These are phyloP conservation scores for Psococerastis gibbosa DNA, from an alignment of 2,888 invertebrate genomes.

Conservation along the genomic window DNA sequence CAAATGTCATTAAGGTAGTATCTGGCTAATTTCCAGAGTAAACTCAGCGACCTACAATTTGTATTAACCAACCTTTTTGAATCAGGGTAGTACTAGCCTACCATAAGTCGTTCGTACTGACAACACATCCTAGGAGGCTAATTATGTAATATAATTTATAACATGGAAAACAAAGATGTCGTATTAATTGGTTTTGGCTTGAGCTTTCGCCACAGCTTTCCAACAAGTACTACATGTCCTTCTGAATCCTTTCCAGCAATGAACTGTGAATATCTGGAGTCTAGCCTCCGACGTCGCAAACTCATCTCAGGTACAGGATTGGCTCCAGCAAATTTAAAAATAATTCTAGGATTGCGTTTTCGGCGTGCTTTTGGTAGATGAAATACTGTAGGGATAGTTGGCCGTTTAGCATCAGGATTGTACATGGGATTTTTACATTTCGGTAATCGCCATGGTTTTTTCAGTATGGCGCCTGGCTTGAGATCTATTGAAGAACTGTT, in stretches of 20 bases:
- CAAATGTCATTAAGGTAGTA: too few species aligned
- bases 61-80: too few species aligned
- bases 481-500: background rate
- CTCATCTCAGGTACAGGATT: constrained; percentile 5
- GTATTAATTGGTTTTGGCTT: too few species aligned
- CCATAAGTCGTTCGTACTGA: too few species aligned
- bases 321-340: constrained; percentile 7
- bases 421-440: background rate
- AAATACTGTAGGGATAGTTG: background rate
- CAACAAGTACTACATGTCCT: constrained; percentile 8
- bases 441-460: background rate
- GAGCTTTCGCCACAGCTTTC: background rate
- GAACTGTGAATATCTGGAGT: constrained; percentile 5
- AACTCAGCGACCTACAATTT: too few species aligned
- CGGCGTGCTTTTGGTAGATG: background rate
- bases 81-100: too few species aligned
- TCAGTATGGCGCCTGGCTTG: background rate
- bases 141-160: too few species aligned
- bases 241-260: constrained; percentile 4
- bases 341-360: constrained; percentile 5
- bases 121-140: too few species aligned
- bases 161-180: too few species aligned
- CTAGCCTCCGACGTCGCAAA: background rate
- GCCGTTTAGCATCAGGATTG: background rate
- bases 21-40: too few species aligned